Evolutionary conservation across 2,888 invertebrate species (phyloP).

Genomic region (Synergus laeviventris): DNA sequence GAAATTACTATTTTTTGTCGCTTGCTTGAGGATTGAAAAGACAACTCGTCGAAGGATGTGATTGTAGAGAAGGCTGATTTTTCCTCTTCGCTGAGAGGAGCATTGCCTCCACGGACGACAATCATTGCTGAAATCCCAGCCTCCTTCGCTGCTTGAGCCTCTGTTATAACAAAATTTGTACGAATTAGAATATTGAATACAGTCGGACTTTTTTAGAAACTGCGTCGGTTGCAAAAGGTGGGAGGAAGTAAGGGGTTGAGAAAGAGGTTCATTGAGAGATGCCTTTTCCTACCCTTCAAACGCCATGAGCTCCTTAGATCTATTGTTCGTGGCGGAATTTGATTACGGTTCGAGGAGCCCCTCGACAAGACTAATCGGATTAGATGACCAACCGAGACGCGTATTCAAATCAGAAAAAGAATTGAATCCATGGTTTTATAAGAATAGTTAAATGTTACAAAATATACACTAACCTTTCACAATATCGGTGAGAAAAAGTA

Average conservation of each 20-base stretch:
- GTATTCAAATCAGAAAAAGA: background rate
- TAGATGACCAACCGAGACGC: too few species aligned
- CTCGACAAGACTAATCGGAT: too few species aligned
- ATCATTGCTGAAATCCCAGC: conserved; percentile 85
- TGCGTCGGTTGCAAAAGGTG: too few species aligned
- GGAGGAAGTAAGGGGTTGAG: too few species aligned
- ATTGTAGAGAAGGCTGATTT: conserved; percentile 79
- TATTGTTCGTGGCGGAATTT: too few species aligned
- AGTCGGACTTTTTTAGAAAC: too few species aligned
- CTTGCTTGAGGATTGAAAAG: conserved; percentile 69
- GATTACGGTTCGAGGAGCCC: too few species aligned
- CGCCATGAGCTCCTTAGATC: too few species aligned
- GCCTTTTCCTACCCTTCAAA: too few species aligned
- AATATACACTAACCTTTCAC: conserved; percentile 80
- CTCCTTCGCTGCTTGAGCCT: conserved; percentile 88
- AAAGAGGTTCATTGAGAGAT: too few species aligned
- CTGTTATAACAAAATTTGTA: conserved; percentile 76
- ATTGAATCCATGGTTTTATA: conserved; percentile 7
- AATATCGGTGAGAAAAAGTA: conserved; percentile 92
- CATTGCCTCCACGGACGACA: conserved; percentile 88
- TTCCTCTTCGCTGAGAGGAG: conserved; percentile 81
- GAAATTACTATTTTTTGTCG: conserved; percentile 68
- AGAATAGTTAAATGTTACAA: background rate
- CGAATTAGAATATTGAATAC: background rate
- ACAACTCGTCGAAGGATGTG: conserved; percentile 81